Evolutionary conservation across 2,888 invertebrate species (phyloP).

Genomic region (Cistogaster globosa): DNA sequence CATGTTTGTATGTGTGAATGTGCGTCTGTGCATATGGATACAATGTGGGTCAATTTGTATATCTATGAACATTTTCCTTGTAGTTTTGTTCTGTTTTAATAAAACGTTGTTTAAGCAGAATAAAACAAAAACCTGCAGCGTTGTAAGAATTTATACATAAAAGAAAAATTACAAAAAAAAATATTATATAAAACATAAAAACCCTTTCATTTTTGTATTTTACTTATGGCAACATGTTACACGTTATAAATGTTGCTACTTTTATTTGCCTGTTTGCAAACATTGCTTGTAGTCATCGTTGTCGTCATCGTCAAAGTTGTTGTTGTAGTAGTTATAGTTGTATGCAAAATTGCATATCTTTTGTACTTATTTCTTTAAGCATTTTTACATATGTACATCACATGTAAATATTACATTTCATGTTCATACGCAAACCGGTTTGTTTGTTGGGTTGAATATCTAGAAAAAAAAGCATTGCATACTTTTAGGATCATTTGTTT

Average conservation of each 20-base stretch:
- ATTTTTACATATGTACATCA: slow-evolving; percentile 8
- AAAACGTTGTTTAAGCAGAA: slow-evolving; percentile 9
- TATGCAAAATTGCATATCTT: slow-evolving; percentile 37
- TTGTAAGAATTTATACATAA: slow-evolving; percentile 40
- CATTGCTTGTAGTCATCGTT: slow-evolving; percentile 25
- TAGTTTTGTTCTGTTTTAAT: slow-evolving; percentile 8
- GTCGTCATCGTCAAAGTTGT: not conserved
- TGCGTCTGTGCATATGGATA: slow-evolving; percentile 22
- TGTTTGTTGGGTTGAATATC: slow-evolving; percentile 57
- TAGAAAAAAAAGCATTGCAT: slow-evolving; percentile 61
- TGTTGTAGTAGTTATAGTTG: slow-evolving; percentile 24
- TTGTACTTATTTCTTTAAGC: slow-evolving; percentile 14
- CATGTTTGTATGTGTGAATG: not conserved
- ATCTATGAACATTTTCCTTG: slow-evolving; percentile 26
- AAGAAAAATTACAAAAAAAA: not conserved
- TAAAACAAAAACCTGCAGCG: slow-evolving; percentile 29
- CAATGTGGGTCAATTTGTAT: slow-evolving; percentile 58
- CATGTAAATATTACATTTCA: slow-evolving; percentile 6
- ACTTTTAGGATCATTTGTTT: slow-evolving; percentile 58
- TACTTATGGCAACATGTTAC: slow-evolving; percentile 62
- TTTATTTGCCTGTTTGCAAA: slow-evolving; percentile 33
- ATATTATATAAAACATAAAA: slow-evolving; percentile 25
- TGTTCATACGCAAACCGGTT: slow-evolving; percentile 47
- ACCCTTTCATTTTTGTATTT: slow-evolving; percentile 32
- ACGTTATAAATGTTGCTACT: slow-evolving; percentile 54